Evolutionary conservation across 2,113 vertebrate genomes (phyloP), one percentile per base, ranked within the genome.

Genomic region (Limanda limanda): DNA sequence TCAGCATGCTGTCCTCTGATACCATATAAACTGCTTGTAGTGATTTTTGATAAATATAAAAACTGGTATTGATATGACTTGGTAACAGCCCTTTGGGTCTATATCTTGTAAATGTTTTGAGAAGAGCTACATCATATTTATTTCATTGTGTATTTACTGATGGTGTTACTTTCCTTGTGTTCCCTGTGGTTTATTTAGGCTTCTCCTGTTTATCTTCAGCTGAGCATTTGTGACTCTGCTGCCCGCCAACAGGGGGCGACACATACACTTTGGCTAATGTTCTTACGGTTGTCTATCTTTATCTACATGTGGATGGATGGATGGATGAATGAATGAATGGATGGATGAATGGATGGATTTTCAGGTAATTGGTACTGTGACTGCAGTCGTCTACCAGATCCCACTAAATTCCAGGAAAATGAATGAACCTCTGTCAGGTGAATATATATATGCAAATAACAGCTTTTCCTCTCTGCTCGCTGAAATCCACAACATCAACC

Each of bases 401-500:
- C 54, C 7, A 66, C 10, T 70, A 10, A 10, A 52, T 37, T 61
- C 59, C 18, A 67, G 24, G n/a, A 71, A 75, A 71, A 42, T 27
- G 1, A 61, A 12, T 0, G 40, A 74, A 65, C 12, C 40, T 1
- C 58, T 35, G 4, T 37, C 23, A 6, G 47, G 48, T 66, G 25
- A 78, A 58, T 60, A 20, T 25, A 58, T 60, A 20, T 25, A 60
- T 20, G 12, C 23, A 64, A 69, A 70, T 59, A 24, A 11, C 56
- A 77, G 24, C 48, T 12, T 31, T 69, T 55, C 47, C 25, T 80
- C 51, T 63, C 27, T 20, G 42, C 58, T 68, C 23, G 15, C 55
- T 69, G 64, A 59, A 66, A 42, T 66, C 9, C 18, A 74, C 14
- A 80, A 55, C 60, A 54, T 40, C 59, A 79, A 83, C 67, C 48